A percentile compares a stretch with the other conserved stretches of the same genome.
phyloP scores from a whole-genome alignment of 2,113 vertebrate species.

The Sula dactylatra region DNA sequence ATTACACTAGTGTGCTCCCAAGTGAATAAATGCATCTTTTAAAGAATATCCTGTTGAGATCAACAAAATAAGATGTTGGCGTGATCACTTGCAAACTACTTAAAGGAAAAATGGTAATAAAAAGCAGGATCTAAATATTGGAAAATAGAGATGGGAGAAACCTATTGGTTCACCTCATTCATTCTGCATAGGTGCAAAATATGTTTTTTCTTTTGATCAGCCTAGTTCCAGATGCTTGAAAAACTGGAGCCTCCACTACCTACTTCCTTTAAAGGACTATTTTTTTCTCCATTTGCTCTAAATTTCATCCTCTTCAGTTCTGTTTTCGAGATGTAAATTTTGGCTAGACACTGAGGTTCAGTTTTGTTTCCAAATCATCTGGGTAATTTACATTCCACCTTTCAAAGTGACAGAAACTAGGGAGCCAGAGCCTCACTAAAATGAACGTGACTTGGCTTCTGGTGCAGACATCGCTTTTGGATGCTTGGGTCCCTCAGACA shows the following conservation, averaged over 20 bases:
- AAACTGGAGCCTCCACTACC: background rate
- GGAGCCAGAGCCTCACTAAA: background rate
- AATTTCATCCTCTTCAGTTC: background rate
- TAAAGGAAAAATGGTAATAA: conserved; percentile 30
- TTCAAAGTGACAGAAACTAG: background rate
- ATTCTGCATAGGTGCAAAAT: background rate
- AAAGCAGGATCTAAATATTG: background rate
- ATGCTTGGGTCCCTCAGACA: background rate
- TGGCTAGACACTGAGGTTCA: background rate
- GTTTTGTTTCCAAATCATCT: background rate
- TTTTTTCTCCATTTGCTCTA: background rate
- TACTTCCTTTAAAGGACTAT: background rate
- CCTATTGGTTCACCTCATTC: background rate
- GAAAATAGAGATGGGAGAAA: background rate
- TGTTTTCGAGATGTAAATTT: background rate
- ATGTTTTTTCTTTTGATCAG: background rate
- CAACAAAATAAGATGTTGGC: conserved; percentile 32
- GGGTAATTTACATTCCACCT: background rate
- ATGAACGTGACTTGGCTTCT: background rate
- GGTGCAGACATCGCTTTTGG: background rate
- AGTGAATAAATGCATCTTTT: conserved; percentile 37
- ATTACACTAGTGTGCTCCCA: conserved; percentile 36
- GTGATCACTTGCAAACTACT: background rate
- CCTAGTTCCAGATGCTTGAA: background rate
- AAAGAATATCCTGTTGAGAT: conserved; percentile 39